Evolutionary conservation across 2,797 vertebrate species (phyloP).

Genomic region (Crenichthys baileyi): DNA sequence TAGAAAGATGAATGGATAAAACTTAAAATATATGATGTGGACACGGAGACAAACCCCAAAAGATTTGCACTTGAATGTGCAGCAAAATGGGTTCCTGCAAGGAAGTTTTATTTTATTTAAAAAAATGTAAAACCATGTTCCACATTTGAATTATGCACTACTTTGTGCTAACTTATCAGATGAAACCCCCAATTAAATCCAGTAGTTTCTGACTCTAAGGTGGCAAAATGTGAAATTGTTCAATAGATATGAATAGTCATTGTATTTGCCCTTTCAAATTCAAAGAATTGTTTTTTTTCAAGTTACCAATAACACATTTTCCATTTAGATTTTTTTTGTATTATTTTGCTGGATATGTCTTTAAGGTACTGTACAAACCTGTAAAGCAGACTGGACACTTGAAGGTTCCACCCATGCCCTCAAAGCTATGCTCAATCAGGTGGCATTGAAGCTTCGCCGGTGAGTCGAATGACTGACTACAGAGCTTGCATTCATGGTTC

Average conservation of each 20-base stretch:
- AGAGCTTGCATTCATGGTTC: conserved; percentile 98
- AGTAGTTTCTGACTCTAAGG: neutral
- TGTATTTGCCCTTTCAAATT: conserved; percentile 46
- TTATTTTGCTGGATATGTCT: neutral
- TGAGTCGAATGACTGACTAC: conserved; percentile 97
- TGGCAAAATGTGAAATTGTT: neutral
- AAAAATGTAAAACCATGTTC: neutral
- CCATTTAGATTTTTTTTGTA: neutral
- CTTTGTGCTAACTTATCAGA: neutral
- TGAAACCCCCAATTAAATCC: neutral
- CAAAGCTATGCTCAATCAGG: conserved; percentile 98
- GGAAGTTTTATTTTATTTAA: too few species aligned
- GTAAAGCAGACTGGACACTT: conserved; percentile 99
- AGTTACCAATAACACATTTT: neutral
- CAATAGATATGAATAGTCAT: neutral
- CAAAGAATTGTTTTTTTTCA: neutral
- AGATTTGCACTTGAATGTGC: neutral
- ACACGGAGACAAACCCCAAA: neutral
- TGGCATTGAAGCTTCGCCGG: conserved; percentile 99
- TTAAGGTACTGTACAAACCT: conserved; percentile 78
- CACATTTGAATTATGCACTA: neutral
- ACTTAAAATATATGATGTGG: neutral
- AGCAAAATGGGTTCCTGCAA: neutral
- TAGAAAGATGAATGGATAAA: neutral
- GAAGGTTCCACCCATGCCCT: conserved; percentile 99